These are phyloP conservation scores for Bolinopsis microptera DNA, from an alignment of 37 sponge, comb jelly and placozoan genomes.

Conservation along the genomic window DNA sequence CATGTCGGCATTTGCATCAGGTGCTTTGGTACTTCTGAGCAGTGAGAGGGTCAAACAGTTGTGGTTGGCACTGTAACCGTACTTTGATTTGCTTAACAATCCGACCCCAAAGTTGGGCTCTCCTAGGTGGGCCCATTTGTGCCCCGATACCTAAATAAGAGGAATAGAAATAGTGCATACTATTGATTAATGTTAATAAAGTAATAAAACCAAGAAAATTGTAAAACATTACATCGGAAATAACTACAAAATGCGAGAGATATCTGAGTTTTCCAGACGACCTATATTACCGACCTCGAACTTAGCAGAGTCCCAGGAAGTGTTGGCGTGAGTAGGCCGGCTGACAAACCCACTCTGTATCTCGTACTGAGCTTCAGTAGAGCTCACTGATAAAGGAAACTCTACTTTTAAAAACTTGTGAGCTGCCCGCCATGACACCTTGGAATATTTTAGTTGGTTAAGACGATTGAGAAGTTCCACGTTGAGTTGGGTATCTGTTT, in stretches of 20 bases:
- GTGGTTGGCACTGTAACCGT: slow-evolving; percentile 72
- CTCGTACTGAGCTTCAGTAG: slow-evolving; percentile 75
- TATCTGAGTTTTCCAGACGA: too few species aligned
- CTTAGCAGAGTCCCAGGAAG: slow-evolving; percentile 81
- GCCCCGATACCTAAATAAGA: slow-evolving; percentile 76
- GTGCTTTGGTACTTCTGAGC: slow-evolving; percentile 66
- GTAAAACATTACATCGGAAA: too few species aligned
- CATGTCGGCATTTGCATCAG: slow-evolving; percentile 79
- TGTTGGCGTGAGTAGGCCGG: slow-evolving; percentile 80
- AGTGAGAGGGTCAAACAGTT: slow-evolving; percentile 31
- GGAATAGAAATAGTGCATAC: too few species aligned
- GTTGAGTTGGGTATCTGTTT: not conserved
- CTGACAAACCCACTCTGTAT: slow-evolving; percentile 78
- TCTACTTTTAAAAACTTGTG: slow-evolving; percentile 82
- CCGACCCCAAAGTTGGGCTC: slow-evolving; percentile 80
- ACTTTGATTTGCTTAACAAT: slow-evolving; percentile 73
- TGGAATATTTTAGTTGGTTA: not conserved
- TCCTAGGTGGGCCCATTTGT: slow-evolving; percentile 79
- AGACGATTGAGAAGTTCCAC: not conserved
- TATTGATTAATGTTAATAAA: too few species aligned
- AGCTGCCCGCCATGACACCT: slow-evolving; percentile 78
- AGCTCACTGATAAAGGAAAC: slow-evolving; percentile 73
- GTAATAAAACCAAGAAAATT: too few species aligned
- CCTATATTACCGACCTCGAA: slow-evolving; percentile 84
- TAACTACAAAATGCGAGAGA: too few species aligned